A percentile compares a stretch with the other conserved stretches of the same genome.
Conservation (phyloP, 2,797 vertebrate genomes). For the Novumbra hubbsi region DNA sequence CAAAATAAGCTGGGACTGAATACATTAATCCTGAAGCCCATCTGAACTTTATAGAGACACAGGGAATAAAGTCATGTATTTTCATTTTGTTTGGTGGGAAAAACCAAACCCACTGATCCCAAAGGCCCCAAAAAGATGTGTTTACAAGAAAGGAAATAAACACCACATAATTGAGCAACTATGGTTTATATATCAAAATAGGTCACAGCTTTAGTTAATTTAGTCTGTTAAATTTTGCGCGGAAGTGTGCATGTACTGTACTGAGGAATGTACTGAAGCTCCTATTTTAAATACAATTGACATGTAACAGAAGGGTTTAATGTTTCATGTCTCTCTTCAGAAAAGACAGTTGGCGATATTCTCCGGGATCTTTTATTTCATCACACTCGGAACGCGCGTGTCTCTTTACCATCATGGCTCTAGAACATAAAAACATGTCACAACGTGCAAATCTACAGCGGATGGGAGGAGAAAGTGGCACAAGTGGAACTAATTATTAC, state of each 20-base stretch:
- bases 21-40: conserved; percentile 12
- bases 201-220: conserved; percentile 45
- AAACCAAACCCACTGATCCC: conserved; percentile 29
- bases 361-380: conserved; percentile 46
- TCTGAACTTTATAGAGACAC: conserved; percentile 13
- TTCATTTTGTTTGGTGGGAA: conserved; percentile 35
- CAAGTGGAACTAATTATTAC: conserved; percentile 60
- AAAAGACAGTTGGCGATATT: conserved; percentile 23
- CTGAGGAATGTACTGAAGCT: conserved; percentile 31
- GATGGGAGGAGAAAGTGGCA: conserved; percentile 30
- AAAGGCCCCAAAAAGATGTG: conserved; percentile 38
- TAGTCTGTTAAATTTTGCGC: conserved; percentile 16
- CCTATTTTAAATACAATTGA: conserved; percentile 46
- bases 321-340: conserved; percentile 19
- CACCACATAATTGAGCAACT: conserved; percentile 42
- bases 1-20: conserved; percentile 9
- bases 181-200: conserved; percentile 47
- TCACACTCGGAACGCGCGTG: conserved; percentile 51
- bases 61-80: conserved; percentile 1
- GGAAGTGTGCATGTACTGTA: conserved; percentile 14
- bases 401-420: conserved; percentile 54
- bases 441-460: conserved; percentile 52
- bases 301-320: conserved; percentile 40
- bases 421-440: conserved; percentile 46
- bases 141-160: conserved; percentile 56